Base-by-base conservation (phyloP, 2,797 vertebrate genomes). In the Chrosomus eos region DNA sequence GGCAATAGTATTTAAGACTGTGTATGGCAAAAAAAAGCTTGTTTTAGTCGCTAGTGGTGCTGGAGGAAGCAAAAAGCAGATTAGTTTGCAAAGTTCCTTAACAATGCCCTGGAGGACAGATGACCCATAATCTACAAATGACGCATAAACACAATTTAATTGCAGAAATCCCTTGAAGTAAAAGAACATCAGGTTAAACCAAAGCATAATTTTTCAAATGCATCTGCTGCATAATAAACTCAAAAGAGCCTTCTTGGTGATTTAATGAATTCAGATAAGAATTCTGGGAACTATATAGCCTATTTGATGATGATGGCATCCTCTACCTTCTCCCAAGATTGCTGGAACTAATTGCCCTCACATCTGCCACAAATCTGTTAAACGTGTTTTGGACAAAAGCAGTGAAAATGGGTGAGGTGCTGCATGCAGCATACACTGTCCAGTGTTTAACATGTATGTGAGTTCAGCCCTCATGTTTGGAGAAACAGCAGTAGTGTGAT, bases 311-410 rank as follows among this genome's bases (percentile, higher is more conserved):
- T 81, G 70, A 81, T 60, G 51, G 71, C 53, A 48, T 79, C 14
- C 64, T 45, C 33, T 16, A 81, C 38, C 43, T 86, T 67, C 45
- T 60, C 74, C 48, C 21, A 86, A 79, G 4, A 73, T 71, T 40
- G 36, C 45, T 81, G 76, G 62, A 55, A 26, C 77, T 85, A 71
- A 82, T 74, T 82, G 45, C 38, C 18, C 5, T 74, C 74, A 73
- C 80, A 88, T 86, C 84, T 88, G 88, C 70, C 60, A 73, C 55
- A 64, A 73, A 85, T 89, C 76, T 81, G 68, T 68, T 60, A 68
- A 72, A 78, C 68, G 73, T 83, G 73, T 80, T 77, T 83, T 45
- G 43, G 45, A 21, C 36, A 60, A 77, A 64, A 68, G 53, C 16
- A 55, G 76, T 19, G 66, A 33, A 73, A 81, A 79, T 18, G 33